A percentile compares a stretch with the other conserved stretches of the same genome.
Evolutionary conservation across 2,113 vertebrate species (phyloP).

Genomic region (Carassius auratus): DNA sequence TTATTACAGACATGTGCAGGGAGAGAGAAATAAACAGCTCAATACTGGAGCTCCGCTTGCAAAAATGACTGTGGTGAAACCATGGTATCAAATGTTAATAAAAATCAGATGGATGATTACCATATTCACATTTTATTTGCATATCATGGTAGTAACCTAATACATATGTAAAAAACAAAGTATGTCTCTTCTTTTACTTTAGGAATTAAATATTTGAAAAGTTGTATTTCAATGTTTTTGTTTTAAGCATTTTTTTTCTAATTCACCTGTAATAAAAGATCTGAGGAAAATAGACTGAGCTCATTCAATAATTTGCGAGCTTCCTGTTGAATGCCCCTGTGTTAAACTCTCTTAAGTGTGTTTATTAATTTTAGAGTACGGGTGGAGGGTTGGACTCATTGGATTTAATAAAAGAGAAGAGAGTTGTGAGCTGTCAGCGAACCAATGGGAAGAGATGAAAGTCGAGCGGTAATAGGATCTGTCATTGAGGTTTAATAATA

Average conservation of each 20-base stretch:
- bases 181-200: not conserved
- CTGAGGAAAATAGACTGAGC: not conserved
- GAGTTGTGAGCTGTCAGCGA: slow-evolving; percentile 65
- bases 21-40: slow-evolving; percentile 33
- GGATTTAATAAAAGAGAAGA: slow-evolving; percentile 66
- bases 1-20: slow-evolving; percentile 44
- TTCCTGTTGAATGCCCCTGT: not conserved
- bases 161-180: not conserved
- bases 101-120: slow-evolving; percentile 27
- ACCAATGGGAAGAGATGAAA: slow-evolving; percentile 42
- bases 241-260: not conserved
- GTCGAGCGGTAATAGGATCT: slow-evolving; percentile 71
- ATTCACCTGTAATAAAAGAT: not conserved
- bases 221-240: not conserved
- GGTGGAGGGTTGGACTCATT: not conserved
- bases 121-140: not conserved
- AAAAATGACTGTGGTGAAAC: slow-evolving; percentile 17
- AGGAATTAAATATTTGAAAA: not conserved
- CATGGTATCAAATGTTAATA: not conserved
- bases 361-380: not conserved
- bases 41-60: not conserved
- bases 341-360: not conserved
- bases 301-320: not conserved
- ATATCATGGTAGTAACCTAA: not conserved
- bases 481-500: slow-evolving; percentile 72